Conservation (phyloP, 2,888 invertebrate species). For the Argyresthia goedartella region DNA sequence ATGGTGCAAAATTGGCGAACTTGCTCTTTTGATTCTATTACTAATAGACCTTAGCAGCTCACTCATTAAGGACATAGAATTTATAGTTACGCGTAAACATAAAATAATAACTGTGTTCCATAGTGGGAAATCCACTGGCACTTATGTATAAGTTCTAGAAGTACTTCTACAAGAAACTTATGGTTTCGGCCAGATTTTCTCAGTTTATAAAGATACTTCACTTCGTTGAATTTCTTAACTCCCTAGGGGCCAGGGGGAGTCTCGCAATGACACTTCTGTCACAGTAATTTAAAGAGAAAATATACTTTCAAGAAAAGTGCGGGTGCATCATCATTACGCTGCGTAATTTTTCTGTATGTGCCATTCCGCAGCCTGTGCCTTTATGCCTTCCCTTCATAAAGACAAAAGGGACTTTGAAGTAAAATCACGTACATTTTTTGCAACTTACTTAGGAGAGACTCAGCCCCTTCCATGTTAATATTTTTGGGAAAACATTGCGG, state of each 20-base stretch:
- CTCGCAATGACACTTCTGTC: constrained; percentile 55
- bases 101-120: too few species aligned
- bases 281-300: constrained; percentile 49
- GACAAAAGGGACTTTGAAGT: constrained; percentile 72
- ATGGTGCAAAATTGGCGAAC: too few species aligned
- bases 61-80: too few species aligned
- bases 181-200: too few species aligned
- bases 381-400: constrained; percentile 67
- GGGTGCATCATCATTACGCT: constrained; percentile 68
- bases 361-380: constrained; percentile 65
- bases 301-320: constrained; percentile 58
- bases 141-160: too few species aligned
- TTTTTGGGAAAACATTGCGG: constrained; percentile 70
- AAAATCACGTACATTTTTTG: constrained; percentile 72
- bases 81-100: too few species aligned
- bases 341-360: constrained; percentile 68
- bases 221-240: not conserved
- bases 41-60: too few species aligned
- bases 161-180: too few species aligned
- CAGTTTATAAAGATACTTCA: not conserved
- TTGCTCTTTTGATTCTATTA: too few species aligned
- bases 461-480: constrained; percentile 70
- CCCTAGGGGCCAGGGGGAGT: constrained; percentile 31
- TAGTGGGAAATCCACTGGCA: too few species aligned
- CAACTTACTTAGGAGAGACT: constrained; percentile 71